Evolutionary conservation across 2,888 invertebrate species (phyloP), one percentile per base, ranked within the genome.

Genomic region (Podotricha telesiphe): DNA sequence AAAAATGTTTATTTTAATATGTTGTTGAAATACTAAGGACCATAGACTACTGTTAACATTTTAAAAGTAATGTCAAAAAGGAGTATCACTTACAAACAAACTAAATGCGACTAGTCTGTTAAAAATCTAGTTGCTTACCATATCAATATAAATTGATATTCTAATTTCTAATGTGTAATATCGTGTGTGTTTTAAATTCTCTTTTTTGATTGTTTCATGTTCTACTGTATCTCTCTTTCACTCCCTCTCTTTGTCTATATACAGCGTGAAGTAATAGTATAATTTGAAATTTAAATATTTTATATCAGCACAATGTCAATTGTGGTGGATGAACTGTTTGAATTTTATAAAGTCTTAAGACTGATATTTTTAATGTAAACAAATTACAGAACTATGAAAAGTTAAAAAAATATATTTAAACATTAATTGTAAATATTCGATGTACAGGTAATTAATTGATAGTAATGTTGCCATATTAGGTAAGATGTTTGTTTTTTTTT

Each of bases 401-500:
- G 15, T n/a, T 62, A 3, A 13, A 62, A 10, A 37, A 62, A 50
- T n/a, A 48, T 17, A 48, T 48, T 62, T 48, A 37, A 62, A 34
- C 34, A 59, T 19, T 47, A 59, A 48, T 51, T 67, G 66, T 67
- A 67, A 61, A 67, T 67, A 67, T 47, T 67, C 34, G 48, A 48
- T 62, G 62, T 62, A 62, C 48, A 62, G 62, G 34, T 62, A 62
- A 62, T 42, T 42, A 42, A 59, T 45, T 69, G 61, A 73, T 70
- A 73, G 70, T 69, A 72, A 73, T 68, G 75, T 74, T 74, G 75
- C 75, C 75, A 75, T 75, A 73, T 67, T 75, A 75, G 74, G 15
- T 74, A 74, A 73, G 68, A 68, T 51, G 62, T 68, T 69, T 48
- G 45, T 71, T 45, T 62, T 34, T 62, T 34, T 17, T 55, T 55